Evolutionary conservation across 2,797 vertebrate genomes (phyloP), one percentile per base, ranked within the genome.

Genomic region (Enteromius afrohamiltoni): DNA sequence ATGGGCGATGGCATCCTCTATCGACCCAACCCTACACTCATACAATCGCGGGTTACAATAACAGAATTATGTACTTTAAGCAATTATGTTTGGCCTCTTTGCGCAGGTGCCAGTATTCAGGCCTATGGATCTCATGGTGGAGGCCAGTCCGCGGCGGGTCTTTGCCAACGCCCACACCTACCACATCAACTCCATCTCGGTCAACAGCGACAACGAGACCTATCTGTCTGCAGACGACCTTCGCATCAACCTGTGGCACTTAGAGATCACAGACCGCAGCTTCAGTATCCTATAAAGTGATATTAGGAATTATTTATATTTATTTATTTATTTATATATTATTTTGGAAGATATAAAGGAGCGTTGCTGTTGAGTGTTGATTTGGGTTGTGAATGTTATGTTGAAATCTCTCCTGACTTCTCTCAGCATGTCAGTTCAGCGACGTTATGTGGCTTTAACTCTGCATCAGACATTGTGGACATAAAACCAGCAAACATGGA

Each of bases 401-500:
- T 62, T 19, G 11, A 55, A 53, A 58, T 71, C 6, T 70, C 21
- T 51, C 21, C 10, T 21, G 7, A n/a, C 34, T 3, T 0, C 21
- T 21, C 2, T 19, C 0, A 47, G 17, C 65, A 42, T 65, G 8
- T 69, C 26, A 47, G 37, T 75, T 29, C 21, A 26, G 49, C 1
- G 16, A 6, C 4, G 6, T 55, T 83, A 5, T 79, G 37, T n/a
- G 10, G 14, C 79, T 71, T 87, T 88, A 87, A 87, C 86, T 42
- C n/a, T 16, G n/a, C n/a, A 1, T 83, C 89, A 99, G 98, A 99
- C 88, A 97, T 99, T 79, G 98, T 99, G 89, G 98, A 99, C 93
- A 99, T 99, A 84, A 99, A 99, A 88, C 98, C 98, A 58, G 95
- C 97, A 93, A 99, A 99, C 93, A 99, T 99, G 98, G 98, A 99